Evolutionary conservation across 2,888 invertebrate genomes (phyloP).

Genomic region (Argyra leucocephala): DNA sequence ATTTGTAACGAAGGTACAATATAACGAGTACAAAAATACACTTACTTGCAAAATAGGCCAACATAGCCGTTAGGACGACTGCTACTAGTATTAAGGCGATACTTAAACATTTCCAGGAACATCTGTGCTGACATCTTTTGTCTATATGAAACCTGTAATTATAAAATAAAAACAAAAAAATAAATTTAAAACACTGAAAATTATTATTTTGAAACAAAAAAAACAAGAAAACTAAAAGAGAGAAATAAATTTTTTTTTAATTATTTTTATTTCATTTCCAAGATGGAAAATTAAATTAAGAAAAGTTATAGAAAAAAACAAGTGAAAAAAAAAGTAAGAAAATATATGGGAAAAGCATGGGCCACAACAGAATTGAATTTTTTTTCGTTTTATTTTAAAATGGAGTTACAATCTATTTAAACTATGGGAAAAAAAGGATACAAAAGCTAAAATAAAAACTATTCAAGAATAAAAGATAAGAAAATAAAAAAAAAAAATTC

Average conservation of each 20-base stretch:
- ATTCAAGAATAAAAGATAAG: background rate
- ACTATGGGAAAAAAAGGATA: no score
- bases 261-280: slow-evolving; percentile 1
- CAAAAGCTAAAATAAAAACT: no score
- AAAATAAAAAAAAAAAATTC: background rate
- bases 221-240: no score
- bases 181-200: background rate
- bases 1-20: no score
- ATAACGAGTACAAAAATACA: slow-evolving; percentile 21
- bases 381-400: no score
- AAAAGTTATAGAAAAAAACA: background rate
- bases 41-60: slow-evolving; percentile 92
- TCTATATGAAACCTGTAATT: slow-evolving; percentile 70
- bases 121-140: slow-evolving; percentile 85
- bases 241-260: background rate
- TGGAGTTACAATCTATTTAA: no score
- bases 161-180: slow-evolving; percentile 20
- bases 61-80: slow-evolving; percentile 83
- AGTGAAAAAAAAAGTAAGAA: background rate
- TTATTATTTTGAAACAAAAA: no score
- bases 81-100: slow-evolving; percentile 85
- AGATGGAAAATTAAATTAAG: slow-evolving; percentile 4
- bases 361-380: no score
- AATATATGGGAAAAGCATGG: background rate
- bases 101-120: slow-evolving; percentile 94